A percentile compares a stretch with the other conserved stretches of the same genome.
Evolutionary conservation across 2,888 invertebrate species (phyloP).

Genomic region (Taphrorychus bicolor): DNA sequence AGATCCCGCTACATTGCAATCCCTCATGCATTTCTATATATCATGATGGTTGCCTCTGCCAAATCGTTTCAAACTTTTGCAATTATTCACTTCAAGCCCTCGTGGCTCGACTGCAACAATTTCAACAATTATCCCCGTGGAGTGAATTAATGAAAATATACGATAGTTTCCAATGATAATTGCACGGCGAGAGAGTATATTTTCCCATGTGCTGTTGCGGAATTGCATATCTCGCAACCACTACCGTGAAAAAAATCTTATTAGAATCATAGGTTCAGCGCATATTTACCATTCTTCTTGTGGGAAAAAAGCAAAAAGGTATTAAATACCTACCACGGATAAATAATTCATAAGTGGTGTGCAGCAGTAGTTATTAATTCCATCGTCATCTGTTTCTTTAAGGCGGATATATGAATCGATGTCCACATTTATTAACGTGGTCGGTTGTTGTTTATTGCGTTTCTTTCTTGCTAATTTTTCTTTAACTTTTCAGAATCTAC

Average conservation of each 20-base stretch:
- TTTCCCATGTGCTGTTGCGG: slow-evolving; percentile 5
- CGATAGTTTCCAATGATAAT: background rate
- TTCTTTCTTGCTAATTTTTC: background rate
- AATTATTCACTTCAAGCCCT: too few relatives aligned
- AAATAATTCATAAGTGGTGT: slow-evolving; percentile 38
- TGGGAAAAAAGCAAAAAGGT: slow-evolving; percentile 39
- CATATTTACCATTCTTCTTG: slow-evolving; percentile 33
- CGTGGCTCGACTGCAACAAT: too few relatives aligned
- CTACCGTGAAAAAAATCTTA: slow-evolving; percentile 17
- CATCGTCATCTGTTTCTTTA: slow-evolving; percentile 22
- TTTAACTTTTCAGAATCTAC: slow-evolving; percentile 76
- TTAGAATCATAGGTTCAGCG: slow-evolving; percentile 19
- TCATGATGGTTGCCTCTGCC: too few relatives aligned
- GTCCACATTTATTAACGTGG: slow-evolving; percentile 10
- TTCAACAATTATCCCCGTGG: background rate
- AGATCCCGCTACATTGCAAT: too few relatives aligned
- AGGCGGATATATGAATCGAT: slow-evolving; percentile 22
- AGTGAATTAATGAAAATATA: background rate
- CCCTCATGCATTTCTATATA: too few relatives aligned
- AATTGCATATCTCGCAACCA: slow-evolving; percentile 8
- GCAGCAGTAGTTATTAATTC: slow-evolving; percentile 31
- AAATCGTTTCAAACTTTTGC: too few relatives aligned
- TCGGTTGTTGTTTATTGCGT: background rate
- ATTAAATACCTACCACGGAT: slow-evolving; percentile 26
- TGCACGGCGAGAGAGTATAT: background rate